Evolutionary conservation across 2,888 invertebrate species (phyloP), one percentile per base, ranked within the genome.

Genomic region (Cheilosia vulpina): DNA sequence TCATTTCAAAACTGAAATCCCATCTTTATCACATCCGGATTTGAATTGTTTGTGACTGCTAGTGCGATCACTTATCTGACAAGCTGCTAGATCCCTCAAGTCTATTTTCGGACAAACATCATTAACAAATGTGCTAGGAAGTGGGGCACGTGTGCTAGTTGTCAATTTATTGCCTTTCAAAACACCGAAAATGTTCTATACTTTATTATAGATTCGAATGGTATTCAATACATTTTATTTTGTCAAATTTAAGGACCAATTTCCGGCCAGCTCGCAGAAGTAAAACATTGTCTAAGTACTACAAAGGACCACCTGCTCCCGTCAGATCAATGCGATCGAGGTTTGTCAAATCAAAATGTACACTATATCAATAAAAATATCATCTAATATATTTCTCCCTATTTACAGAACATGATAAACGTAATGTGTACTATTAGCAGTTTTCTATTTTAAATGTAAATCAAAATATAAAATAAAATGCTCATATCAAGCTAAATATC

Each of bases 261-360:
- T 81, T 63, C 57, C 90, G 91, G n/a, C 91, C 91, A 6, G 88
- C 90, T n/a, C 89, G 91, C 38, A 89, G 89, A 55, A 91, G 91
- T 87, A 91, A 91, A 87, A 90, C 91, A 0, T 83, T 90, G 76
- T 91, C 92, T 3, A 91, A 90, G 87, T 92, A 92, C 87, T 92
- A 92, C 76, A 91, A 92, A 60, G 89, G 89, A 43, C 87, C 87
- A 41, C 91, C 65, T 19, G 62, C 60, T 4, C 13, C 52, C 21
- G 21, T 1, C 24, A 52, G 85, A 63, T 77, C 66, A 1, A 85
- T 73, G 81, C 62, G 85, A 71, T 81, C 85, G 41, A 85, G 85
- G 85, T 85, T 68, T 72, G 80, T 80, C 5, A 4, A 38, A 21
- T 45, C 4, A 21, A 65, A 31, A 7, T 31, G 7, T 31, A 31